Evolutionary conservation across 2,888 invertebrate genomes (phyloP).

Genomic region (Oscheius myriophilus): DNA sequence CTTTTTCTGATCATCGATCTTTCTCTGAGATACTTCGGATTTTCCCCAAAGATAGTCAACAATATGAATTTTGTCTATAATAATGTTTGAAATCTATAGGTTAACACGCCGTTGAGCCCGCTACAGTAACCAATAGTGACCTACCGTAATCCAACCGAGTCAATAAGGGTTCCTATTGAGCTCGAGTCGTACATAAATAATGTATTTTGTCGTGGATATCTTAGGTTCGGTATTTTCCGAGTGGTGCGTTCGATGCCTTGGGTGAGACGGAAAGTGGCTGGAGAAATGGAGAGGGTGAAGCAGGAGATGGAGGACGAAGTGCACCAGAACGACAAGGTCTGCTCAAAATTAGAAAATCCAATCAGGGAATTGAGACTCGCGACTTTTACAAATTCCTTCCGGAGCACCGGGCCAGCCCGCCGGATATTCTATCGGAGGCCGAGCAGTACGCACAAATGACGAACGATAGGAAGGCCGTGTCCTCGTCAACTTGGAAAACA

Average conservation of each 20-base stretch:
- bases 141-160: too few relatives aligned
- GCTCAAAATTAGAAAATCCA: background rate
- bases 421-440: conserved; percentile 80
- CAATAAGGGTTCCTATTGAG: too few relatives aligned
- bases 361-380: conserved; percentile 36
- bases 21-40: too few relatives aligned
- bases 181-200: too few relatives aligned
- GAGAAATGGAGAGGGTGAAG: conserved; percentile 46
- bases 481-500: background rate
- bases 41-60: too few relatives aligned
- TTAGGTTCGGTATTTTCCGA: conserved; percentile 29
- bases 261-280: conserved; percentile 39
- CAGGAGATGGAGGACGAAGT: conserved; percentile 54
- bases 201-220: too few relatives aligned
- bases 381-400: conserved; percentile 74
- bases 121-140: too few relatives aligned
- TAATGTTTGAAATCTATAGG: too few relatives aligned
- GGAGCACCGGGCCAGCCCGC: conserved; percentile 73
- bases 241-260: conserved; percentile 44
- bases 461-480: background rate
- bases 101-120: too few relatives aligned
- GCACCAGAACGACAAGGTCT: conserved; percentile 47
- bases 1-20: too few relatives aligned
- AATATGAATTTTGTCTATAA: too few relatives aligned
- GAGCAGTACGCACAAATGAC: conserved; percentile 69